Evolutionary conservation across 2,797 vertebrate genomes (phyloP).

Genomic region (Phrynocephalus vlangalii): DNA sequence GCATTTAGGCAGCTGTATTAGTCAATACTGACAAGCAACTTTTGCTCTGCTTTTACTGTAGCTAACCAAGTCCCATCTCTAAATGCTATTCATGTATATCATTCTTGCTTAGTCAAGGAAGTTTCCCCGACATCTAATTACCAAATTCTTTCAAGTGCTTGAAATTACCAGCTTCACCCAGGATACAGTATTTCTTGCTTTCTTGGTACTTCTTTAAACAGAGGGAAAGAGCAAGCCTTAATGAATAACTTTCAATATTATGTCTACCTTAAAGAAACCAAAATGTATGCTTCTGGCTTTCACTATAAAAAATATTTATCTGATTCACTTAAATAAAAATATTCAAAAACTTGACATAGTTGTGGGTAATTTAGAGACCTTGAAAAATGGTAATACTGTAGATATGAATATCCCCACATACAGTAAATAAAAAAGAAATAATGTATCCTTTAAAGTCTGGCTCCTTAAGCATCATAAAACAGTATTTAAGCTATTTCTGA

Average conservation of each 20-base stretch:
- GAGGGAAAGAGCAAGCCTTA: background rate
- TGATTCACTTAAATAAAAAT: background rate
- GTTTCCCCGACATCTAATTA: conserved; percentile 54
- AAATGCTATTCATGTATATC: conserved; percentile 44
- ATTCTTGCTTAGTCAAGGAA: conserved; percentile 52
- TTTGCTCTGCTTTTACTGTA: conserved; percentile 53
- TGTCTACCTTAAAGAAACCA: background rate
- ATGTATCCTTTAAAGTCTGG: background rate
- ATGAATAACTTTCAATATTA: background rate
- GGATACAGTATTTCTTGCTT: conserved; percentile 16
- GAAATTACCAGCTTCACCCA: conserved; percentile 60
- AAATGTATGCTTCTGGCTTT: background rate
- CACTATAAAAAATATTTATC: conserved; percentile 10
- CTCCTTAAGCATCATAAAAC: background rate
- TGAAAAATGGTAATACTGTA: background rate
- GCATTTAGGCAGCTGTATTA: background rate
- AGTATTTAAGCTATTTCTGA: background rate
- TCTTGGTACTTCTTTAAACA: background rate
- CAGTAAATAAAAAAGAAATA: background rate
- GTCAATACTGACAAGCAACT: conserved; percentile 54
- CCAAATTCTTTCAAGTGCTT: conserved; percentile 53
- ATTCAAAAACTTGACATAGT: background rate
- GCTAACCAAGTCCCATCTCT: conserved; percentile 56
- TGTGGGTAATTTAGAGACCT: background rate
- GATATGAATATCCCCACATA: background rate